phyloP scores from a whole-genome alignment of 2,888 invertebrate species.

The Protula sp. region DNA sequence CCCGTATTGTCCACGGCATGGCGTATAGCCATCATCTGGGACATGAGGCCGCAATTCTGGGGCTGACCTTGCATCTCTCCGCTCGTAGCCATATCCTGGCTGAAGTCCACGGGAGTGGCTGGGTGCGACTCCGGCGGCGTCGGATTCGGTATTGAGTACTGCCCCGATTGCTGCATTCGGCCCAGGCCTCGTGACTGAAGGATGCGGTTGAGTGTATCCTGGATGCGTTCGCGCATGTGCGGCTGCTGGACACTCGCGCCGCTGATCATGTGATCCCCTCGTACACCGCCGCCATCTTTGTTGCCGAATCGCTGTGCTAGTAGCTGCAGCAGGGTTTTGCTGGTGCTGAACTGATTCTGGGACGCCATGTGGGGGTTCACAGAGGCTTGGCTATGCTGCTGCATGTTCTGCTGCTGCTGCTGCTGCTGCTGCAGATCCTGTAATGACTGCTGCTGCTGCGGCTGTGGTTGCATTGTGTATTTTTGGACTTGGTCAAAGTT shows the following conservation, averaged over 20 bases:
- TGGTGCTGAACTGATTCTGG: background rate
- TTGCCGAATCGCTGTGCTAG: background rate
- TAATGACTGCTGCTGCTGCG: constrained; percentile 3
- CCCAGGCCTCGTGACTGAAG: background rate
- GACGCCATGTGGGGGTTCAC: background rate
- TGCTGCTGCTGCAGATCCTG: constrained; percentile 5
- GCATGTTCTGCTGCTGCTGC: background rate
- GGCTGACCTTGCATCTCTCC: too few species aligned
- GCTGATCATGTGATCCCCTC: background rate
- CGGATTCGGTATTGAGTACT: background rate
- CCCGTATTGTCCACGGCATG: too few species aligned
- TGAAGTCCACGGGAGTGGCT: background rate
- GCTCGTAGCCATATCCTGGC: too few species aligned
- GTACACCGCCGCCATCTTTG: background rate
- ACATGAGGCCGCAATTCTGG: too few species aligned
- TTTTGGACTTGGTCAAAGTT: too few species aligned
- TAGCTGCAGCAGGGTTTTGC: background rate
- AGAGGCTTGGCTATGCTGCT: background rate
- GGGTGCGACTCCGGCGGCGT: background rate
- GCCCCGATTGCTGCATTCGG: background rate
- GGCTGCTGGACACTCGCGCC: background rate
- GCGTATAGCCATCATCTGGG: too few species aligned
- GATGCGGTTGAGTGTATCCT: background rate
- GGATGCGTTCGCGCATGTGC: background rate
- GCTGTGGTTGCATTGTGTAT: constrained; percentile 2